Evolutionary conservation across 2,797 vertebrate species (phyloP), one percentile per base, ranked within the genome.

Genomic region (Streptopelia turtur): DNA sequence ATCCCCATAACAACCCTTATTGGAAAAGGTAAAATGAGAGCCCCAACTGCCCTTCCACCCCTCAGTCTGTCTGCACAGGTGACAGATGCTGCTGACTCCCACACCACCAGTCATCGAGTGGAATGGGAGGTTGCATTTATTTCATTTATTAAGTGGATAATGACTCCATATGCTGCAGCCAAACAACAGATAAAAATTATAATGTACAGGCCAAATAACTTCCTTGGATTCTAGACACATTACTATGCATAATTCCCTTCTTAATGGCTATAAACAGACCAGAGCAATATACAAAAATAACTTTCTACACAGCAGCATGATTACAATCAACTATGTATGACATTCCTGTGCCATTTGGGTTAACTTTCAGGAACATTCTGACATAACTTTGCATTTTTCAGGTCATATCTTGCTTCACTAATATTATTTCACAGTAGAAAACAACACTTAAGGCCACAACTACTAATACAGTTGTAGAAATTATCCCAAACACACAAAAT

Each of bases 121-220:
- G 66, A 83, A 35, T 35, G 52, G 79, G 85, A 97, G 89, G 84
- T 31, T 59, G 78, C 88, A 83, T 87, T 89, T 94, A 89, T 66
- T 90, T 84, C 4, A 2, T 91, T 84, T 95, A 94, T 59, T 92
- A 97, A 97, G 91, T 94, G 74, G 92, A 96, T 97, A 97, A 97
- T 95, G 95, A 95, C 90, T 95, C 88, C 83, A 79, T 91, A 89
- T 78, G 76, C 80, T 95, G 84, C 95, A 92, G 74, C 69, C 70
- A 96, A 90, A 93, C 78, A 95, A 90, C 82, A 87, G 86, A 71
- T 92, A 91, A 95, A 96, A 94, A 97, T 69, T 85, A 39, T 70
- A 88, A 77, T 64, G 71, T 77, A 60, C 31, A 94, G 87, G 95
- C 69, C 90, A 90, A 85, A 88, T 80, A 89, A 90, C 87, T 96